Conservation (phyloP, 2,113 vertebrate species). For the Ardeotis arabs region DNA sequence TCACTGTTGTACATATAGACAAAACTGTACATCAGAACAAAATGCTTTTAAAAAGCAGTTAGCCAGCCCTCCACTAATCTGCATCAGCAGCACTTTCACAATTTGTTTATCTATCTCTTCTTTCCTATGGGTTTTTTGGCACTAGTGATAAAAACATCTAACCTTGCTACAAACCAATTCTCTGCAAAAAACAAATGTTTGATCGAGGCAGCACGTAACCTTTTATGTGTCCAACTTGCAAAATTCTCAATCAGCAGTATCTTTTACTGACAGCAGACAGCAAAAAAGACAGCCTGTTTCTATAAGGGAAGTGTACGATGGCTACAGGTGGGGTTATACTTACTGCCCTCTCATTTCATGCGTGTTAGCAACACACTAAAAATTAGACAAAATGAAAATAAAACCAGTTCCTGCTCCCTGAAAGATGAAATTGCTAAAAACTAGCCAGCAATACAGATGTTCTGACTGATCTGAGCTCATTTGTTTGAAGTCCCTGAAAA, state of each 20-base stretch:
- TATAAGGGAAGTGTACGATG: not conserved
- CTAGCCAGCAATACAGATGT: not conserved
- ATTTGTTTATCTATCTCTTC: conserved; percentile 22
- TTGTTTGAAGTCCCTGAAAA: not conserved
- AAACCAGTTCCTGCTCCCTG: not conserved
- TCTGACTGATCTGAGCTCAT: not conserved
- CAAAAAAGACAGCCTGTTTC: not conserved
- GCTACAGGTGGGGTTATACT: not conserved
- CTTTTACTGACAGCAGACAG: not conserved
- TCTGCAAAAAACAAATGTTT: not conserved
- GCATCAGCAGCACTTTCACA: conserved; percentile 20
- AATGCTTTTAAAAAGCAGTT: not conserved
- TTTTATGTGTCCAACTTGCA: not conserved
- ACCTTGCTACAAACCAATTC: not conserved
- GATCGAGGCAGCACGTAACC: not conserved
- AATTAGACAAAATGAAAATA: not conserved
- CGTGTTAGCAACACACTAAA: not conserved
- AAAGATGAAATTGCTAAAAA: not conserved
- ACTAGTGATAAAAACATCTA: conserved; percentile 7
- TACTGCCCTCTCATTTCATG: not conserved
- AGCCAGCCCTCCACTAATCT: not conserved
- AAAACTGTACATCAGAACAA: conserved; percentile 5
- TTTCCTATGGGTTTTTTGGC: conserved; percentile 4
- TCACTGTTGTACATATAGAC: not conserved
- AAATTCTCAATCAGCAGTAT: not conserved